Conservation (phyloP, 2,797 vertebrate species). For the Hafferia zeledoni region DNA sequence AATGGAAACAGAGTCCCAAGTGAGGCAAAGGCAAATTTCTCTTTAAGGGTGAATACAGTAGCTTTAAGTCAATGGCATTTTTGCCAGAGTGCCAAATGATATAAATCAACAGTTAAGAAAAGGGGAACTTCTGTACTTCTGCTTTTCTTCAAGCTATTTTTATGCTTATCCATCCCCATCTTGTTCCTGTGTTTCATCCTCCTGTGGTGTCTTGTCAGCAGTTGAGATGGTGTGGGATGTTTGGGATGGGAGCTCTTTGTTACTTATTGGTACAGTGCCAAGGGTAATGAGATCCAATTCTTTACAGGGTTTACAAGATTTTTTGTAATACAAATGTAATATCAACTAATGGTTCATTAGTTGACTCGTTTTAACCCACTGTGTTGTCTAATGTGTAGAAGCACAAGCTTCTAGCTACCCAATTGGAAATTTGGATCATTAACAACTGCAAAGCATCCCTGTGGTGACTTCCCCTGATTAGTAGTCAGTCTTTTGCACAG, state of each 20-base stretch:
- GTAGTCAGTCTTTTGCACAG: not conserved
- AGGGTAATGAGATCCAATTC: not conserved
- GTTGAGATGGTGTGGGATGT: not conserved
- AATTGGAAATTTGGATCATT: not conserved
- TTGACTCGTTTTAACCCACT: not conserved
- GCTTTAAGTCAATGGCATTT: not conserved
- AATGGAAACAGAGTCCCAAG: not conserved
- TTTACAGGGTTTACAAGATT: not conserved
- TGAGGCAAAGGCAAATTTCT: not conserved
- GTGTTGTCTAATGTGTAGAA: not conserved
- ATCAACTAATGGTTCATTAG: not conserved
- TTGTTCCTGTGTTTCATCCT: not conserved
- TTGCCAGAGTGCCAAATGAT: not conserved
- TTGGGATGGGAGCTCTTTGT: not conserved
- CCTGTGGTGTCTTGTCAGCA: not conserved
- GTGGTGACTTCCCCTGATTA: not conserved
- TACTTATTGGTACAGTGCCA: not conserved
- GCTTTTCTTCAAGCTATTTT: constrained; percentile 31
- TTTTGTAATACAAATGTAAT: not conserved
- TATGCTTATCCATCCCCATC: not conserved
- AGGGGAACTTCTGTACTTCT: not conserved
- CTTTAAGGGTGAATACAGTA: not conserved
- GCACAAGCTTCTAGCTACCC: not conserved
- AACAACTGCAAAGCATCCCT: not conserved
- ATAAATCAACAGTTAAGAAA: not conserved